Evolutionary conservation across 2,113 vertebrate genomes (phyloP).

Genomic region (Ochotona princeps): DNA sequence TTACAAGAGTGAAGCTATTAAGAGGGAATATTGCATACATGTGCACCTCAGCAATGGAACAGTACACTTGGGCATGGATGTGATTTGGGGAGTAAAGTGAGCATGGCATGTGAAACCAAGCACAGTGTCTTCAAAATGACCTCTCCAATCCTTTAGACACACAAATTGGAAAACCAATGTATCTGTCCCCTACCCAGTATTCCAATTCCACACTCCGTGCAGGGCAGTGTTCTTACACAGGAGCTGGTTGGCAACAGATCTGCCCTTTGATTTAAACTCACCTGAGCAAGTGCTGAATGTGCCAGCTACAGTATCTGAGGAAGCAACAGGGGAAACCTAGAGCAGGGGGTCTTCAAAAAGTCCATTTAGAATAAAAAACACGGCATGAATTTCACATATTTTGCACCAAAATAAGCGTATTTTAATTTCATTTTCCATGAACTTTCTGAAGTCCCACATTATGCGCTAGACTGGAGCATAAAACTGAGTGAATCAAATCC

Average conservation of each 20-base stretch:
- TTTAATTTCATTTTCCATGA: no score
- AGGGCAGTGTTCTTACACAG: not conserved
- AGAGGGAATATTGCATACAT: not conserved
- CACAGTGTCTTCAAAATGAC: not conserved
- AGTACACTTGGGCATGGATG: not conserved
- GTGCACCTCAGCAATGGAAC: not conserved
- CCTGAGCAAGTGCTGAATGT: not conserved
- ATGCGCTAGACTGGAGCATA: no score
- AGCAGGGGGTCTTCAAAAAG: fast-evolving
- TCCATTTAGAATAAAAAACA: no score
- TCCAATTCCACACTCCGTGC: not conserved
- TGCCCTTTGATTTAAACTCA: not conserved
- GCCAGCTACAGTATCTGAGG: not conserved
- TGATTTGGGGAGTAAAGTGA: not conserved
- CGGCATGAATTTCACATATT: no score
- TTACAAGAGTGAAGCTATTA: not conserved
- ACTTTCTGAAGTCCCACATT: no score
- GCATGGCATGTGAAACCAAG: not conserved
- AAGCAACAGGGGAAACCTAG: fast-evolving
- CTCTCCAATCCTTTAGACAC: not conserved
- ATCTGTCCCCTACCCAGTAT: not conserved
- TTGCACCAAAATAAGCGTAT: no score
- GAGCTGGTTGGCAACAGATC: not conserved
- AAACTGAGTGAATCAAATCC: no score
- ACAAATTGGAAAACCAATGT: not conserved